Conservation (phyloP, 2,888 invertebrate genomes). For the Macrosoma leucophasiata region DNA sequence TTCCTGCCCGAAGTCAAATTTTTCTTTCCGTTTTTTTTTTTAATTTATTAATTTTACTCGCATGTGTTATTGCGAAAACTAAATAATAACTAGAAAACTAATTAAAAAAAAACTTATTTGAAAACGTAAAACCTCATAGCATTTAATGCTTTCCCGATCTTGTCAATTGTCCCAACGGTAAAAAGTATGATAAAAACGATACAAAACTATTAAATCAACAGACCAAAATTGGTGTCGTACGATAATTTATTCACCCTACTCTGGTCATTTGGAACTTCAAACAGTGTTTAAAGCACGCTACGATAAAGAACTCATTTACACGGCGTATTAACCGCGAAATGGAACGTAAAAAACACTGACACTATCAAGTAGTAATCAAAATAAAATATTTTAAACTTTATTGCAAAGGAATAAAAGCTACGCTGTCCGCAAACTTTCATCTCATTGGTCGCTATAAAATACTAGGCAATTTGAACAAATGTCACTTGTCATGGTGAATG, state of each 20-base stretch:
- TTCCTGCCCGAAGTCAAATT: too few species aligned
- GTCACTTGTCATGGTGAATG: slow-evolving; percentile 54
- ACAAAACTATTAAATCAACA: slow-evolving; percentile 10
- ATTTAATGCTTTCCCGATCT: too few species aligned
- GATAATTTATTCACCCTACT: slow-evolving; percentile 66
- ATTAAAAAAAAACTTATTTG: too few species aligned
- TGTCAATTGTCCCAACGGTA: too few species aligned
- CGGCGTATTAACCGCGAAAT: slow-evolving; percentile 68
- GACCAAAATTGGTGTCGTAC: slow-evolving; percentile 24
- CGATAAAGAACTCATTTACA: slow-evolving; percentile 74
- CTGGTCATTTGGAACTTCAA: slow-evolving; percentile 46
- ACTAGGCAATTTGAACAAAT: slow-evolving; percentile 68
- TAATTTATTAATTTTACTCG: too few species aligned
- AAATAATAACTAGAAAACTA: too few species aligned
- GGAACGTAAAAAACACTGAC: slow-evolving; percentile 54
- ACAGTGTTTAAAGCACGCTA: slow-evolving; percentile 58
- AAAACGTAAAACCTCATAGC: too few species aligned
- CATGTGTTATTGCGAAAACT: too few species aligned
- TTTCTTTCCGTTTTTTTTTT: too few species aligned
- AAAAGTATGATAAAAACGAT: too few species aligned
- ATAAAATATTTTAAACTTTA: slow-evolving; percentile 31
- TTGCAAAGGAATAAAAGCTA: too few species aligned
- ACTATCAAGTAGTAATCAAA: slow-evolving; percentile 27
- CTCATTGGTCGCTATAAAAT: slow-evolving; percentile 37
- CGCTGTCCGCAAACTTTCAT: too few species aligned